phyloP scores from a whole-genome alignment of 2,113 vertebrate species.

The Eptesicus fuscus region DNA sequence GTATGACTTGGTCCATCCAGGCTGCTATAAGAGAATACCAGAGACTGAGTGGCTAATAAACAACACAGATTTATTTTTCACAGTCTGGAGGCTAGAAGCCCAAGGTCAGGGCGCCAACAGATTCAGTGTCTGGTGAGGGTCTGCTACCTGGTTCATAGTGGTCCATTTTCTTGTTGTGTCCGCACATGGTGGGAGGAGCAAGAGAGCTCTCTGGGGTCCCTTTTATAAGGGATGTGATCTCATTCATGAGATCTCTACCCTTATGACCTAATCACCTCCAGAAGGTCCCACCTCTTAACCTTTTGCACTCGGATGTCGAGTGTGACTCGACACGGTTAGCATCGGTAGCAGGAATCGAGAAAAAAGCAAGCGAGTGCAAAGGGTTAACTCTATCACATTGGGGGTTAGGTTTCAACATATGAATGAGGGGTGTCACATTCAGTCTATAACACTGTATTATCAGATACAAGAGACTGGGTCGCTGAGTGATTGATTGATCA shows the following conservation, averaged over 20 bases:
- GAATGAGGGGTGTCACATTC: background rate
- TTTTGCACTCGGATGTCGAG: too few relatives aligned
- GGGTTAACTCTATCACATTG: background rate
- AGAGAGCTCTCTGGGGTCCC: background rate
- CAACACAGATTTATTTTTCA: background rate
- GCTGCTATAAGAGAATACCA: background rate
- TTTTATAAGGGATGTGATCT: background rate
- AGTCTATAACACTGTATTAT: background rate
- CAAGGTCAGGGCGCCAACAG: background rate
- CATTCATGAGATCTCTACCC: background rate
- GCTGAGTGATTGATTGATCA: background rate
- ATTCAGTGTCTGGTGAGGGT: background rate
- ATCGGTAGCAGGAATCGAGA: too few relatives aligned
- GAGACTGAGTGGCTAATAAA: background rate
- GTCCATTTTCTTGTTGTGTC: background rate
- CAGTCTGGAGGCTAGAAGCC: background rate
- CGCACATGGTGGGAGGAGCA: background rate
- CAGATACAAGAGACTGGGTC: background rate
- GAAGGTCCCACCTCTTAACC: background rate
- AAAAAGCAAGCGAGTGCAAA: too few relatives aligned
- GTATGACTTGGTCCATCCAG: background rate
- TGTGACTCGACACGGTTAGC: too few relatives aligned
- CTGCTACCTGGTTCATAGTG: background rate
- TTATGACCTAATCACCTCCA: background rate
- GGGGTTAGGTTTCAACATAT: background rate